Percentiles rank a stretch among this genome's conserved stretches.
These are phyloP conservation scores for Chrysogorgia sp. DNA, from an alignment of 92 coral and sea anemone species.

Conservation along the genomic window DNA sequence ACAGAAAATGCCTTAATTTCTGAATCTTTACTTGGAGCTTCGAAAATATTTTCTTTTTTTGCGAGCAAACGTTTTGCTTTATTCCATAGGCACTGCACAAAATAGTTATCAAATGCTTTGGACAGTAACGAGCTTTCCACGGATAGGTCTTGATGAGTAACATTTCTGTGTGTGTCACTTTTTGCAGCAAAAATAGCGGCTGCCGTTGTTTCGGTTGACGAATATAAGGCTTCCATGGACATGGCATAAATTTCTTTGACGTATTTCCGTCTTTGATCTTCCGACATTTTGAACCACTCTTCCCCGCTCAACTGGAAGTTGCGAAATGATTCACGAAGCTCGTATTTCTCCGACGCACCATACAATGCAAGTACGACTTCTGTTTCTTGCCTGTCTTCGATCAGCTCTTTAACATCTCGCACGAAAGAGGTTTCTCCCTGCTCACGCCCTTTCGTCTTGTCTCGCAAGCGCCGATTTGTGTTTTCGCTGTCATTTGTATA, in stretches of 20 bases:
- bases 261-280: constrained; percentile 26
- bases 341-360: no score
- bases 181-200: not conserved
- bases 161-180: no score
- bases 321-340: constrained; percentile 18
- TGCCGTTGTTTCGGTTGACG: not conserved
- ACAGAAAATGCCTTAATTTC: constrained; percentile 1
- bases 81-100: constrained; percentile 13
- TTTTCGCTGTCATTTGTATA: no score
- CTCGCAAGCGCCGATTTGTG: no score
- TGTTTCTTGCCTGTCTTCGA: no score
- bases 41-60: not conserved
- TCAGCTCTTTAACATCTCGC: no score
- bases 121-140: constrained; percentile 3
- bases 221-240: not conserved
- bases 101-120: not conserved
- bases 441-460: no score
- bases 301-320: not conserved
- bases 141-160: not conserved
- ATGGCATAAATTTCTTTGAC: constrained; percentile 1
- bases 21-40: constrained; percentile 7
- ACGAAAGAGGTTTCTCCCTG: no score
- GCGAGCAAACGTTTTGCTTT: constrained; percentile 2
- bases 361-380: no score
- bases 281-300: constrained; percentile 30